Evolutionary conservation across 2,888 invertebrate species (phyloP), one percentile per base, ranked within the genome.

Genomic region (Lingula anatina): DNA sequence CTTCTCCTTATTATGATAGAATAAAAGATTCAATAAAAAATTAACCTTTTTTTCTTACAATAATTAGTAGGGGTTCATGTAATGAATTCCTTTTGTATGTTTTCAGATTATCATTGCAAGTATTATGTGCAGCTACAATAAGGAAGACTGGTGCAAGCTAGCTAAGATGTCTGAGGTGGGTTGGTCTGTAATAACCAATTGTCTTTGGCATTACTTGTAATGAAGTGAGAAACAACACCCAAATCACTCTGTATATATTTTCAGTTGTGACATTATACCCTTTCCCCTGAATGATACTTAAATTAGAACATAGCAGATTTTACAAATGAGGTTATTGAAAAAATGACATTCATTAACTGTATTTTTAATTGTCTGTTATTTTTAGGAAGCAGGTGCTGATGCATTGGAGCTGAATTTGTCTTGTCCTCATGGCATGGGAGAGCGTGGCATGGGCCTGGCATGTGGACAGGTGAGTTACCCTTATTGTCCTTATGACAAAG

Each of bases 361-460:
- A n/a, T n/a, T n/a, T n/a, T n/a, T n/a, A n/a, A 7, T 44, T 15
- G 20, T 12, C n/a, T 45, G 49, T 12, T 49, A 12, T 40, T 49
- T 40, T 2, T 45, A 79, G 65, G 61, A 81, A 0, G 82, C 92
- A 0, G 96, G 96, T 0, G 86, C 97, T 0, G 96, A 99, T 79
- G 96, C 93, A 0, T 78, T 99, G 15, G 99, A 99, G 55, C 79
- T 97, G 45, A 99, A 99, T 80, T 78, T 99, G 45, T 96, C 95
- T 0, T 97, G 99, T 75, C 97, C 97, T 0, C 97, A 99, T 77
- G 97, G 97, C 5, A 97, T 99, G 95, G 95, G 94, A 1, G 96
- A 96, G 75, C 85, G 89, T 12, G 96, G 96, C 37, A 97, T 99
- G 97, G 99, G 97, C 0, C 80, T 99, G 46, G 97, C 97, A 41